Evolutionary conservation across 1,140 invertebrate species (phyloP).

Genomic region (Trachymyrmex septentrionalis): DNA sequence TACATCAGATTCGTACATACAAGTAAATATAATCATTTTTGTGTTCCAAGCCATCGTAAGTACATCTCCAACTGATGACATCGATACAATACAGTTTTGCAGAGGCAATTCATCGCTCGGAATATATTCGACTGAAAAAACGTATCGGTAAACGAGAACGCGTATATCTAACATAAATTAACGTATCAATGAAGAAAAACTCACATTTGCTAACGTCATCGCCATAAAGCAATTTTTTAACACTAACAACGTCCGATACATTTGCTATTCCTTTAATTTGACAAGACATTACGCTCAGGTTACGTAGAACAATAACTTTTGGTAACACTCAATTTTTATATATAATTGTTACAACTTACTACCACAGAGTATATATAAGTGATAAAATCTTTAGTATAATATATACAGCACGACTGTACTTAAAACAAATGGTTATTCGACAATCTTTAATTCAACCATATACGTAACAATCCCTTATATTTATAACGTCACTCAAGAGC

Average conservation of each 20-base stretch:
- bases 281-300: constrained; percentile 87
- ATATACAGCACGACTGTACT: no score
- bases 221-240: constrained; percentile 80
- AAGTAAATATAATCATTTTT: constrained; percentile 84
- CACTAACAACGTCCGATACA: constrained; percentile 88
- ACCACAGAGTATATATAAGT: no score
- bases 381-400: no score
- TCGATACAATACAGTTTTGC: constrained; percentile 81
- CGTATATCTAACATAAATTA: constrained; percentile 31
- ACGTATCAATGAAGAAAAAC: constrained; percentile 55
- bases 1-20: constrained; percentile 75
- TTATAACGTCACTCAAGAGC: no score
- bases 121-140: constrained; percentile 79
- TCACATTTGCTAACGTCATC: constrained; percentile 75
- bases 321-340: no score
- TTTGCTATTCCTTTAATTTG: constrained; percentile 90
- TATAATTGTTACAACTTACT: no score
- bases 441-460: no score
- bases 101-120: constrained; percentile 82
- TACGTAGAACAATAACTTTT: no score
- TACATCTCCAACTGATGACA: constrained; percentile 83
- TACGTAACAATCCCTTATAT: no score
- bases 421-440: no score
- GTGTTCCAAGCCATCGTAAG: constrained; percentile 81
- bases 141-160: constrained; percentile 85